Evolutionary conservation across 1,140 invertebrate species (phyloP), one percentile per base, ranked within the genome.

Genomic region (Tribolium madens): DNA sequence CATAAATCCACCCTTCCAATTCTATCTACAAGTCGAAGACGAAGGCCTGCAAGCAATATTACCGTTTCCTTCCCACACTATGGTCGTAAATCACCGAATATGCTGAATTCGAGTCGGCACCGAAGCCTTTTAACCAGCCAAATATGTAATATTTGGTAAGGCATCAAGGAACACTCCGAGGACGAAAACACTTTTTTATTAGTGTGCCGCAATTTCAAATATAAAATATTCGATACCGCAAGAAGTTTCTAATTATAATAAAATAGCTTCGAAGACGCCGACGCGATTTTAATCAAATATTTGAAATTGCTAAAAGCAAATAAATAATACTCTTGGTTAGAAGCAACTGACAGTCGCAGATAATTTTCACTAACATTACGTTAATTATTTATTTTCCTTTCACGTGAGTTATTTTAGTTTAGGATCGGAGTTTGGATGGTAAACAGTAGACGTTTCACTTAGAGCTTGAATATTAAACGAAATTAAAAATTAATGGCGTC

Each of bases 71-170:
- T 10, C 10, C 57, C 6, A 26, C 26, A 64, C 57, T 26, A 15
- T 18, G 6, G 57, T 64, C 57, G 57, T 64, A 64, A 64, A 64
- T 64, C 57, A 64, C 57, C 57, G 57, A 64, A 33, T 3, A 64
- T 33, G 26, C n/a, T 33, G 57, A 26, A 21, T 36, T 64, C 14
- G 57, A 64, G 12, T 2, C 26, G 52, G 57, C 57, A 64, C 33
- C 21, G 57, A 10, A 33, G 57, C 18, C 57, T 64, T 64, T 42
- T 64, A 64, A 64, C 57, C 57, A 64, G 57, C 13, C 57, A 33
- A 64, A 64, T 64, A 64, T 64, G 57, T 64, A 64, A 64, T 64
- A 64, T 64, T 64, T 64, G 57, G 57, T 33, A 26, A 13, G 57
- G 31, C 53, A 60, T 57, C 52, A 21, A 21, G 52, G 52, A 15